Evolutionary conservation across 1,140 invertebrate genomes (phyloP).

Genomic region (Mya arenaria): DNA sequence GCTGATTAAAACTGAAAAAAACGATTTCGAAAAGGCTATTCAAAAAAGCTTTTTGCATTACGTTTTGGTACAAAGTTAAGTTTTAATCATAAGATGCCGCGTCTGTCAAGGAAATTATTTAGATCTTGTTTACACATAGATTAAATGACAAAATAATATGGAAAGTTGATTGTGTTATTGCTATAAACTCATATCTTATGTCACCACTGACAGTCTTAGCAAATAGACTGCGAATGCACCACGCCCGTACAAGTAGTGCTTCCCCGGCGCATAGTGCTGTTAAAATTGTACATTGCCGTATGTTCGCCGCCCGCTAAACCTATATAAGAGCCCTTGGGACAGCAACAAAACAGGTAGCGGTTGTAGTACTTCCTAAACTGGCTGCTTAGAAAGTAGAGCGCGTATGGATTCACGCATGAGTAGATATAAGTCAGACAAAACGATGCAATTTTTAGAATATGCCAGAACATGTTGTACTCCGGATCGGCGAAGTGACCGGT

Average conservation of each 20-base stretch:
- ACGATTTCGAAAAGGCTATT: no score
- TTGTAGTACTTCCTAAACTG: slow-evolving; percentile 96
- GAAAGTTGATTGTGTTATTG: no score
- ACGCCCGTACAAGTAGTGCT: slow-evolving; percentile 72
- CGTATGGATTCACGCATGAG: slow-evolving; percentile 96
- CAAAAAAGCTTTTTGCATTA: no score
- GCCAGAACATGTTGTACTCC: slow-evolving; percentile 93
- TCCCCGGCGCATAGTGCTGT: slow-evolving; percentile 73
- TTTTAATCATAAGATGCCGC: no score
- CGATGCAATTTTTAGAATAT: slow-evolving; percentile 89
- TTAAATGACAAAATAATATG: no score
- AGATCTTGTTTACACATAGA: no score
- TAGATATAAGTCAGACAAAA: slow-evolving; percentile 87
- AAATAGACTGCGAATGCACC: slow-evolving; percentile 68
- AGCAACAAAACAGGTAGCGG: slow-evolving; percentile 91
- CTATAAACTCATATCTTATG: no score
- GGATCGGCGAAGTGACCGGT: slow-evolving; percentile 91
- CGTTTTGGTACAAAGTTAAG: no score
- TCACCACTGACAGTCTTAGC: slow-evolving; percentile 46
- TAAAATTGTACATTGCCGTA: slow-evolving; percentile 74
- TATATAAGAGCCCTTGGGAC: slow-evolving; percentile 61
- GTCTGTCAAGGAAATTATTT: no score
- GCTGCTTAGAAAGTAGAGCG: slow-evolving; percentile 94
- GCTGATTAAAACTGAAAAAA: no score
- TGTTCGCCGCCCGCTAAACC: slow-evolving; percentile 64